Evolutionary conservation across 2,113 vertebrate species (phyloP).

Genomic region (Dicrurus megarhynchus): DNA sequence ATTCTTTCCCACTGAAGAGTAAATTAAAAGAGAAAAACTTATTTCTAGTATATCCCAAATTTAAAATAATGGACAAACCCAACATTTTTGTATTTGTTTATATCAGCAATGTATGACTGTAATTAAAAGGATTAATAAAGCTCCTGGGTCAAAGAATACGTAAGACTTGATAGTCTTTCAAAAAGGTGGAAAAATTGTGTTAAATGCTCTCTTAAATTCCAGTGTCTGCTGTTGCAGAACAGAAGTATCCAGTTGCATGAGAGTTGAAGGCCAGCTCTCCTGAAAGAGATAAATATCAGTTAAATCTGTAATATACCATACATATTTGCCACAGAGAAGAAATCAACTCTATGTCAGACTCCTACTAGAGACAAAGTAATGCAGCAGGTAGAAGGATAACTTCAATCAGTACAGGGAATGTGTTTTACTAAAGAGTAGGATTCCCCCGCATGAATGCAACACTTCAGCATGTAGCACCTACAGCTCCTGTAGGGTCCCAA

Average conservation of each 20-base stretch:
- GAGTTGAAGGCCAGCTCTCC: neutral
- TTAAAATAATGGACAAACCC: neutral
- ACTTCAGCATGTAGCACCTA: neutral
- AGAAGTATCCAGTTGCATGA: neutral
- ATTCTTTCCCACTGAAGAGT: neutral
- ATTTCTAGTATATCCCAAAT: neutral
- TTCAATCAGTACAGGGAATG: neutral
- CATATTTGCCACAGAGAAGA: neutral
- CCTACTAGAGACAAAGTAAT: neutral
- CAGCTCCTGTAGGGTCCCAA: neutral
- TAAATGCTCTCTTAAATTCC: neutral
- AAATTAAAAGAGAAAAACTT: slow-evolving; percentile 19
- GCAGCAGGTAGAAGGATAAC: neutral
- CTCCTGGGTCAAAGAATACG: neutral
- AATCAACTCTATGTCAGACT: neutral
- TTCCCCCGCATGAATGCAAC: neutral
- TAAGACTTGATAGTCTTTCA: neutral
- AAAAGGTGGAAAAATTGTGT: neutral
- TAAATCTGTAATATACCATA: neutral
- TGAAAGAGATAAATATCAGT: neutral
- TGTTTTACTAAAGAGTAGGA: neutral
- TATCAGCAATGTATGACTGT: neutral
- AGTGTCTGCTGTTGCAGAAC: neutral
- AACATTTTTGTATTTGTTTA: neutral
- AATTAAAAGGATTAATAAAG: neutral